Conservation (phyloP, 2,888 invertebrate species). For the Mesorhabditis spiculigera region DNA sequence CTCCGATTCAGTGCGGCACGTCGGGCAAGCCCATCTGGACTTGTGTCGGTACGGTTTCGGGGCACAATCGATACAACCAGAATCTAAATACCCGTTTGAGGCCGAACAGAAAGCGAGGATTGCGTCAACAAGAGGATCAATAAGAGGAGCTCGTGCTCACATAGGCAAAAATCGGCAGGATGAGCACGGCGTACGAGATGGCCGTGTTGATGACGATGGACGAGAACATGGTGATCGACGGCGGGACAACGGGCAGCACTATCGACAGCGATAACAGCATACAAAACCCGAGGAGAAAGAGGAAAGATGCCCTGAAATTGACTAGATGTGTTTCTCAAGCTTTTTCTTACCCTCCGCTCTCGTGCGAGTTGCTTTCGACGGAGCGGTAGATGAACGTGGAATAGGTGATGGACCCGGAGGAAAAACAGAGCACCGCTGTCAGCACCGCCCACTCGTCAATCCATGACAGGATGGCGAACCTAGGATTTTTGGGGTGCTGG, state of each 20-base stretch:
- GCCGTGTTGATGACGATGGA: constrained; percentile 3
- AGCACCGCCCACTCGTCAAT: not conserved
- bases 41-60: not conserved
- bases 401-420: not conserved
- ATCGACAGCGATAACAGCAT: not conserved
- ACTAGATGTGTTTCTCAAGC: not conserved
- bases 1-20: not conserved
- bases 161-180: not conserved
- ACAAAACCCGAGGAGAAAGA: not conserved
- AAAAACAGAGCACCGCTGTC: not conserved
- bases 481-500: not conserved
- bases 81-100: not conserved
- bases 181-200: constrained; percentile 1
- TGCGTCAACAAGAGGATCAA: not conserved
- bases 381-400: constrained; percentile 5
- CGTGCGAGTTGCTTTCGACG: constrained; percentile 4
- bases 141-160: not conserved
- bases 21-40: not conserved
- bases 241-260: no score
- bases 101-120: not conserved
- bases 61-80: not conserved
- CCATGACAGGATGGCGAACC: not conserved
- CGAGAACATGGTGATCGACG: not conserved
- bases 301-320: not conserved
- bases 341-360: not conserved